Percentiles rank a stretch among this genome's conserved stretches.
These are phyloP conservation scores for Nothocercus nigrocapillus DNA, from an alignment of 2,113 vertebrate genomes.

Conservation along the genomic window DNA sequence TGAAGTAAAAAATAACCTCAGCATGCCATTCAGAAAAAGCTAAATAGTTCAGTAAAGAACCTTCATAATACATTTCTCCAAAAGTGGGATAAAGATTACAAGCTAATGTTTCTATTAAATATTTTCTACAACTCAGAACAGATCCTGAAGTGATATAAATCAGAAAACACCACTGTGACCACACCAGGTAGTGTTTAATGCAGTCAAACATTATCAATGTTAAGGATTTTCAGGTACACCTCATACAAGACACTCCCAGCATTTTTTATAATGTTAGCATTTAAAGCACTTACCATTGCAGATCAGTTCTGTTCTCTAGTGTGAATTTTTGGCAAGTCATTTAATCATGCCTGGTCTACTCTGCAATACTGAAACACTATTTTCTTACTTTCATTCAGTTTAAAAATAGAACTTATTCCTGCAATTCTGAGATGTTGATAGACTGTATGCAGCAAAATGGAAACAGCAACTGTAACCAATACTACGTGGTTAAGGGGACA, in stretches of 20 bases:
- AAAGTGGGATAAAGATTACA: background rate
- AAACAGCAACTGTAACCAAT: background rate
- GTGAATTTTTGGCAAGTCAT: background rate
- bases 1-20: background rate
- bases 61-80: background rate
- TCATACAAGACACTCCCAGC: background rate
- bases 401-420: background rate
- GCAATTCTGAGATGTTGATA: background rate
- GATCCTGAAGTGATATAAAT: background rate
- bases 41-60: background rate
- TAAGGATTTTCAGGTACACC: background rate
- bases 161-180: background rate
- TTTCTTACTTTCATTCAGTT: background rate
- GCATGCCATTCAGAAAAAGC: background rate
- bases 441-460: background rate
- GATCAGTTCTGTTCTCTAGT: background rate
- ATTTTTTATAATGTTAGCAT: background rate
- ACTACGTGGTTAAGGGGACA: background rate
- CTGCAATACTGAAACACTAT: background rate
- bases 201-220: background rate
- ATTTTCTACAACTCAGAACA: background rate
- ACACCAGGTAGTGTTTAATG: background rate
- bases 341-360: background rate
- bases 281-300: background rate
- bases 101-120: background rate